A percentile compares a stretch with the other conserved stretches of the same genome.
These are phyloP conservation scores for Drosophila flavopinicola DNA, from an alignment of 2,888 invertebrate species.

Conservation along the genomic window DNA sequence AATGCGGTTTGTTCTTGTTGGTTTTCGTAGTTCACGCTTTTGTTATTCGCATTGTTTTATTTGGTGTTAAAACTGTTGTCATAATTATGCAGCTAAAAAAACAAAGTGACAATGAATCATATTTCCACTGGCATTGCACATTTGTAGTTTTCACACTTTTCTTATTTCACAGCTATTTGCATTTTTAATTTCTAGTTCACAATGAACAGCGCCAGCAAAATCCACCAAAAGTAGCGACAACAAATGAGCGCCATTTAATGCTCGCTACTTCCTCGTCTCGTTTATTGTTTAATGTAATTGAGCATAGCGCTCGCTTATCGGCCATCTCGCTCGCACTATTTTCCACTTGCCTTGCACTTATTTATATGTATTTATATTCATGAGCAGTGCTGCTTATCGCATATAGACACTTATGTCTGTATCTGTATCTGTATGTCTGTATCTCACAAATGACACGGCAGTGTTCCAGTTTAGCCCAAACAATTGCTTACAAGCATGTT, in stretches of 20 bases:
- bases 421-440: constrained; percentile 38
- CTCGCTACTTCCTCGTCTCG: constrained; percentile 55
- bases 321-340: constrained; percentile 28
- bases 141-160: constrained; percentile 58
- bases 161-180: constrained; percentile 35
- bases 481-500: constrained; percentile 80
- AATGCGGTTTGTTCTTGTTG: constrained; percentile 19
- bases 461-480: constrained; percentile 67
- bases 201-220: constrained; percentile 65
- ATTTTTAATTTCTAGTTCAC: constrained; percentile 51
- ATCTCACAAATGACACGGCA: constrained; percentile 47
- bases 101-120: constrained; percentile 75
- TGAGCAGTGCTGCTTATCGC: constrained; percentile 15
- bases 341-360: constrained; percentile 44
- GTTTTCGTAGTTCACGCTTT: constrained; percentile 59
- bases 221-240: constrained; percentile 1
- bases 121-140: constrained; percentile 78
- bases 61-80: constrained; percentile 71
- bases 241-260: constrained; percentile 74
- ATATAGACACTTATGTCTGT: constrained; percentile 26
- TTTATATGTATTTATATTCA: not conserved
- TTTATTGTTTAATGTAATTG: constrained; percentile 71
- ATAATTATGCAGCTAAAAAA: constrained; percentile 57
- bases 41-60: constrained; percentile 68
- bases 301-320: constrained; percentile 44